Conservation (phyloP, 1,140 invertebrate genomes). For the Brachionus plicatilis region DNA sequence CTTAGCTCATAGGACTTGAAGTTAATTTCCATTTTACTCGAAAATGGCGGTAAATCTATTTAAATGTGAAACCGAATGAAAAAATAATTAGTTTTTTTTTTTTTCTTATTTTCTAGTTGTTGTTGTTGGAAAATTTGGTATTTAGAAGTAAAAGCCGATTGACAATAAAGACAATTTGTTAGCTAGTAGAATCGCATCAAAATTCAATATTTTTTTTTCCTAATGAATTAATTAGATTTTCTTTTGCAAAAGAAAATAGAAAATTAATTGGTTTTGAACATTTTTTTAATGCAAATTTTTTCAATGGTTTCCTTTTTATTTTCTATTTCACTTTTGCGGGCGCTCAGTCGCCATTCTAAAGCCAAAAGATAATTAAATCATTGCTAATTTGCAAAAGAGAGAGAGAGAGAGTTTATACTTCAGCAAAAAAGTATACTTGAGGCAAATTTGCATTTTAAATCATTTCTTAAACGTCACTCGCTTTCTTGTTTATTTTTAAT, state of each 20-base stretch:
- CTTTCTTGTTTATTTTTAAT: neutral
- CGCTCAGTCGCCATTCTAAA: neutral
- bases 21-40: neutral
- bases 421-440: neutral
- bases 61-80: slow-evolving; percentile 25
- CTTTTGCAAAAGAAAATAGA: neutral
- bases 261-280: slow-evolving; percentile 31
- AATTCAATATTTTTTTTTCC: neutral
- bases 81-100: slow-evolving; percentile 26
- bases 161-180: neutral
- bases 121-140: neutral
- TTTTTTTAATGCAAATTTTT: slow-evolving; percentile 8
- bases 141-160: neutral
- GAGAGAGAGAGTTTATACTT: neutral
- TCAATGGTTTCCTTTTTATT: neutral
- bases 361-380: neutral
- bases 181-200: neutral
- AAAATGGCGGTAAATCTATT: slow-evolving; percentile 33
- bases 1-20: neutral
- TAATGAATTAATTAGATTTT: slow-evolving; percentile 36
- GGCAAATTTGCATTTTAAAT: slow-evolving; percentile 4
- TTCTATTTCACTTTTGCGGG: neutral
- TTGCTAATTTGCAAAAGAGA: neutral
- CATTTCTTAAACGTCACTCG: neutral
- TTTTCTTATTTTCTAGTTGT: neutral